Evolutionary conservation across 2,888 invertebrate genomes (phyloP), one percentile per base, ranked within the genome.

Genomic region (Xylophagus ater): DNA sequence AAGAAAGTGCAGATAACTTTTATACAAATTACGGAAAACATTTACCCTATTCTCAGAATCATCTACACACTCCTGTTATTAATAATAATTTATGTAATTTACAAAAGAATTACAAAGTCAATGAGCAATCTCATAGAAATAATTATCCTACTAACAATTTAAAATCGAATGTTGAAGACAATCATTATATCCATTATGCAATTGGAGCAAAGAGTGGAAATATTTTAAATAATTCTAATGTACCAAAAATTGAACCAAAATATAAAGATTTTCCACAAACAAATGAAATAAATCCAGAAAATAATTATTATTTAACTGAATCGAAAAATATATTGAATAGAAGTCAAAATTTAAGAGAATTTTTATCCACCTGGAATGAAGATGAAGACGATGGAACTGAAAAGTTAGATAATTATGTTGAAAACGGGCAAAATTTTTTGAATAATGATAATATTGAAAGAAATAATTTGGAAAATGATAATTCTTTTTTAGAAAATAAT

Each of bases 341-440:
- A 41, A 56, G 53, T 34, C 55, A 60, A 20, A 65, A 59, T 35
- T 50, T 65, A 14, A 55, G 65, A 1, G 65, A 65, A 44, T 65
- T 63, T 34, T 51, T 65, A 2, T 49, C 62, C 13, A 57, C 60
- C 13, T 65, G 65, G 65, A 65, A 65, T 37, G 62, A 61, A 40
- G 64, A 63, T 40, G 65, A 65, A 23, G 64, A 65, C 21, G 65
- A 57, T 26, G 30, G 32, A 15, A 25, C 10, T 14, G 38, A 41
- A 15, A 41, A 34, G 10, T 35, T 37, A 15, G 40, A 44, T 13
- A 33, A 35, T 3, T 39, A 25, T 23, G 33, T 41, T 2, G 30
- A 38, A n/a, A 14, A 20, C 2, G 17, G 15, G n/a, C 15, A n/a
- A n/a, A n/a, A 15, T 5, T 31, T 26, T 19, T 21, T 38, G 9